A percentile compares a stretch with the other conserved stretches of the same genome.
phyloP scores from a whole-genome alignment of 2,888 invertebrate genomes.

The Microdon myrmicae region DNA sequence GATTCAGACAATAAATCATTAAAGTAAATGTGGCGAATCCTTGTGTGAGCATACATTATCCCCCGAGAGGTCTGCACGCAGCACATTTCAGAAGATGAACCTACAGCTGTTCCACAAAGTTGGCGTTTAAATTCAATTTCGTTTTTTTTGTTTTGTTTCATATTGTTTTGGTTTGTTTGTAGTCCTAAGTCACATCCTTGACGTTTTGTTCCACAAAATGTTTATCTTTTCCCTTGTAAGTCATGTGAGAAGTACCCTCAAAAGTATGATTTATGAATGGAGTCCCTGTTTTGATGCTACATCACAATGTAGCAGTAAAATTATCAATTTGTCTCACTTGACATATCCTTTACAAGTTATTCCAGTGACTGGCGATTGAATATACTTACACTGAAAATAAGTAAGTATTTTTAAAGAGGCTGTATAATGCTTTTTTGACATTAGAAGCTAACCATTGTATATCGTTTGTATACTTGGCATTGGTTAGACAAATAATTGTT shows the following conservation, averaged over 20 bases:
- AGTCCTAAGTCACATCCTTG: background rate
- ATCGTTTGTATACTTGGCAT: no score
- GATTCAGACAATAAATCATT: conserved; percentile 50
- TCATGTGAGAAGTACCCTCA: conserved; percentile 47
- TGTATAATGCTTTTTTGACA: no score
- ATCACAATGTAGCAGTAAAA: conserved; percentile 8
- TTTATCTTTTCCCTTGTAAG: conserved; percentile 32
- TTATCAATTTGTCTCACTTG: conserved; percentile 44
- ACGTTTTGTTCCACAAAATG: conserved; percentile 29
- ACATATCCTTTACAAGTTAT: no score
- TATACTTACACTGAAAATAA: no score
- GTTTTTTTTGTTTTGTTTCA: conserved; percentile 4
- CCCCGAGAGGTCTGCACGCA: conserved; percentile 32
- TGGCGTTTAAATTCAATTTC: background rate
- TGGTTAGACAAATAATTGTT: no score
- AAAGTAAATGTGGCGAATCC: conserved; percentile 35
- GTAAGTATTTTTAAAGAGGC: no score
- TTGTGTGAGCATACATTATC: conserved; percentile 46
- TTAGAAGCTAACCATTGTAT: no score
- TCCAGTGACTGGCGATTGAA: no score
- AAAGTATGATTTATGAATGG: conserved; percentile 41
- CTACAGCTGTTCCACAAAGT: background rate
- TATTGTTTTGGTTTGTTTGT: conserved; percentile 3
- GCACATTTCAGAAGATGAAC: background rate
- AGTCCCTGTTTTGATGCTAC: conserved; percentile 24